Conservation (phyloP, 1,140 invertebrate species). For the Leptopilina boulardi region DNA sequence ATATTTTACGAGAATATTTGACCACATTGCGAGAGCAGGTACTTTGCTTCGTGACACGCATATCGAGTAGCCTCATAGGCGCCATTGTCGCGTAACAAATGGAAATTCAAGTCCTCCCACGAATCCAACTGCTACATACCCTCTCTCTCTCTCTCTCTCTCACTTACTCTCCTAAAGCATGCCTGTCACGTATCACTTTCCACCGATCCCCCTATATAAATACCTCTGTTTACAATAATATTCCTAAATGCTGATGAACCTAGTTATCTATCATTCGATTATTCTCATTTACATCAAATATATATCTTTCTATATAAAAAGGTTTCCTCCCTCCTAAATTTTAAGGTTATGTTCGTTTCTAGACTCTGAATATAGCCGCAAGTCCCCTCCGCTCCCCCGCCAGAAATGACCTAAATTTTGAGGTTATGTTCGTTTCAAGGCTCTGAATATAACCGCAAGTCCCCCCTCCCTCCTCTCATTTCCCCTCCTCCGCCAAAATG, state of each 20-base stretch:
- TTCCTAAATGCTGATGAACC: conserved; percentile 66
- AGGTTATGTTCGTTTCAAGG: no score
- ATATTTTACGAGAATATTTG: conserved; percentile 61
- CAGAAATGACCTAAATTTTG: no score
- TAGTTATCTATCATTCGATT: background rate
- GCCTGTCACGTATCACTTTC: conserved; percentile 75
- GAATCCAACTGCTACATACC: conserved; percentile 64
- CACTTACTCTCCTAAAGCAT: conserved; percentile 65
- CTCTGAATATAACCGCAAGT: no score
- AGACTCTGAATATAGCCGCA: no score
- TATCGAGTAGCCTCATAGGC: conserved; percentile 63
- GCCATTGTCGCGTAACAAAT: conserved; percentile 72
- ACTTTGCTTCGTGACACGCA: conserved; percentile 61
- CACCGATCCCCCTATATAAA: conserved; percentile 67
- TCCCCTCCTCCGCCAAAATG: no score
- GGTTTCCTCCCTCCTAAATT: no score
- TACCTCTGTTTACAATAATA: conserved; percentile 73
- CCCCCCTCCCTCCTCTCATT: no score
- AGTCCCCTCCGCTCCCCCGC: no score
- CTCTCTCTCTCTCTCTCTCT: conserved; percentile 45
- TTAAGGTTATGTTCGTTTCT: no score
- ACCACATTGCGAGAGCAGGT: conserved; percentile 49
- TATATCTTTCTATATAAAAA: background rate
- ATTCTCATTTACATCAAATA: background rate
- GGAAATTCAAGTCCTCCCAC: conserved; percentile 70